Percentiles rank a stretch among this genome's conserved stretches.
These are phyloP conservation scores for Paedocypris sp. DNA, from an alignment of 2,113 vertebrate species.

Conservation along the genomic window DNA sequence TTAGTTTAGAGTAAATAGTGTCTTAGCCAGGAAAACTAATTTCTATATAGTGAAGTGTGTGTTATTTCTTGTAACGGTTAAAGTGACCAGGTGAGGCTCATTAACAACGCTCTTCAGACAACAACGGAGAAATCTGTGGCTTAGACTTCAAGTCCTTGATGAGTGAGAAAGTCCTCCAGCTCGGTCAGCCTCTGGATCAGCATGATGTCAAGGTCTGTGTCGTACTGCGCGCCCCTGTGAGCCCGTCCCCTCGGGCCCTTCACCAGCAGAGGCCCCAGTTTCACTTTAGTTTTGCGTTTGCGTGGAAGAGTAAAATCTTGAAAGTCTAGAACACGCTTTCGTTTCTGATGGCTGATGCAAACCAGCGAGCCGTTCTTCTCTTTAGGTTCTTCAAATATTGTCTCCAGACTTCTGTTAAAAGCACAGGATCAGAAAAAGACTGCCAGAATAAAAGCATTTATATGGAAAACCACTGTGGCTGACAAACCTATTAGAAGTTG, in stretches of 20 bases:
- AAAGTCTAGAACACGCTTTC: conserved; percentile 83
- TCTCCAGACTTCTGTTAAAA: conserved; percentile 77
- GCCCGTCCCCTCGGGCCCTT: conserved; percentile 59
- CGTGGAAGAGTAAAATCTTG: conserved; percentile 86
- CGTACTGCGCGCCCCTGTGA: conserved; percentile 66
- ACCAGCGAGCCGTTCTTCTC: conserved; percentile 79
- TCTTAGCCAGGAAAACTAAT: no score
- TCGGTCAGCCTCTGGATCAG: conserved; percentile 81
- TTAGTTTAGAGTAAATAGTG: no score
- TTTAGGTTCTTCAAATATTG: conserved; percentile 91
- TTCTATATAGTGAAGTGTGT: no score
- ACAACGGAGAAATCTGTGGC: background rate
- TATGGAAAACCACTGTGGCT: background rate
- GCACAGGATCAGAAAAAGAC: background rate
- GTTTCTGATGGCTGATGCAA: conserved; percentile 83
- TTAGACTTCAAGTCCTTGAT: conserved; percentile 64
- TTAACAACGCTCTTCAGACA: no score
- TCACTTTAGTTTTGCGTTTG: conserved; percentile 65
- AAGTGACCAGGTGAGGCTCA: no score
- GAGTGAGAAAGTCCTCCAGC: conserved; percentile 76
- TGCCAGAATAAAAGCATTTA: background rate
- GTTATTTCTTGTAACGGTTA: no score
- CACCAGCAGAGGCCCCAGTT: conserved; percentile 46
- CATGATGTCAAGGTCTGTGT: conserved; percentile 72
- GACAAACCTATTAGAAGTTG: conserved; percentile 75